Evolutionary conservation across 2,888 invertebrate genomes (phyloP).

Genomic region (Lochmaea capreae): DNA sequence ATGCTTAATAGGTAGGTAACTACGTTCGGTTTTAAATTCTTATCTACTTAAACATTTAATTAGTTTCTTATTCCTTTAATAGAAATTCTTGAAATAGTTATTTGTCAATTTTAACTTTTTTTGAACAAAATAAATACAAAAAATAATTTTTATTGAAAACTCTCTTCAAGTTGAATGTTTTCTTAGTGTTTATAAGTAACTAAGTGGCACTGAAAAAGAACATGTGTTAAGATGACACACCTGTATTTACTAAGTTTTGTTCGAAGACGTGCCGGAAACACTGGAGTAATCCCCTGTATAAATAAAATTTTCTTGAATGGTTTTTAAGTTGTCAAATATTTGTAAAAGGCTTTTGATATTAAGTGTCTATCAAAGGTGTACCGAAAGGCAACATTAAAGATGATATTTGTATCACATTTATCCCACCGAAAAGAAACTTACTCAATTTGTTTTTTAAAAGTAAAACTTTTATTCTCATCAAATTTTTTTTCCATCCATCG

Average conservation of each 20-base stretch:
- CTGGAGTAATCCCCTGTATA: conserved; percentile 47
- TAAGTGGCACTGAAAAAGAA: conserved; percentile 48
- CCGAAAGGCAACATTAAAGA: conserved; percentile 1
- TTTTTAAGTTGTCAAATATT: conserved; percentile 39
- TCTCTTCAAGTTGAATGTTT: background rate
- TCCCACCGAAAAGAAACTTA: too few relatives aligned
- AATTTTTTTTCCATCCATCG: too few relatives aligned
- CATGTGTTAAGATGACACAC: conserved; percentile 56
- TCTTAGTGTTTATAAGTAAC: conserved; percentile 3
- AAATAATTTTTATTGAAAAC: background rate
- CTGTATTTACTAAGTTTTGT: conserved; percentile 54
- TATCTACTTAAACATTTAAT: background rate
- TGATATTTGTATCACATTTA: background rate
- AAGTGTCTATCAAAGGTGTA: conserved; percentile 8
- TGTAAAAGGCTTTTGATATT: conserved; percentile 31
- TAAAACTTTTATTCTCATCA: too few relatives aligned
- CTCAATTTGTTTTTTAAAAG: too few relatives aligned
- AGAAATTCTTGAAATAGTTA: too few relatives aligned
- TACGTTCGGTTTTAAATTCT: background rate
- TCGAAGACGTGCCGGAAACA: conserved; percentile 53
- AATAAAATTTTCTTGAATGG: conserved; percentile 42
- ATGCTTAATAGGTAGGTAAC: background rate
- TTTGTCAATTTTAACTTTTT: too few relatives aligned
- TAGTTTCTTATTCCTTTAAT: background rate
- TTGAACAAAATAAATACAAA: too few relatives aligned